phyloP scores from a whole-genome alignment of 2,888 invertebrate species.

The Anodontia alba region DNA sequence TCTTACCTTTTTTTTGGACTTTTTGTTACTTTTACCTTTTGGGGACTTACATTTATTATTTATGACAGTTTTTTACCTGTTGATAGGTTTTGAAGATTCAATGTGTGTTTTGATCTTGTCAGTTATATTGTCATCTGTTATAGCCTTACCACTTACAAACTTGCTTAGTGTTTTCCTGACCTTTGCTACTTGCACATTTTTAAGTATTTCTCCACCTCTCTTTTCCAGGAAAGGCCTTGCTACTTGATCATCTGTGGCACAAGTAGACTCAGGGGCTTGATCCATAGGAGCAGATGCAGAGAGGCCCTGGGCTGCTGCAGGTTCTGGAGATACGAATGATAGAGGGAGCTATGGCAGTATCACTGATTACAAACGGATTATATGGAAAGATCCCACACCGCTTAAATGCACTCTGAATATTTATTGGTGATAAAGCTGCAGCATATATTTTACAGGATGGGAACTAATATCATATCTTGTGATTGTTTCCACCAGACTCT shows the following conservation, averaged over 20 bases:
- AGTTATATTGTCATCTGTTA: background rate
- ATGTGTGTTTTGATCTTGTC: background rate
- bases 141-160: background rate
- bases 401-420: background rate
- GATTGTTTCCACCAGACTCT: constrained; percentile 15
- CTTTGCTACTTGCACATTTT: background rate
- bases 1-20: too few relatives aligned
- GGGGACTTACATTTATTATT: background rate
- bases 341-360: background rate
- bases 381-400: background rate
- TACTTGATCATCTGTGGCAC: background rate
- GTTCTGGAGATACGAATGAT: background rate
- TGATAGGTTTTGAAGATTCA: background rate
- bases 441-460: background rate
- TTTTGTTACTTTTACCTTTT: background rate
- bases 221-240: constrained; percentile 1
- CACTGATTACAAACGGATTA: background rate
- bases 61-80: background rate
- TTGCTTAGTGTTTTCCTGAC: constrained; percentile 2
- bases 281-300: background rate
- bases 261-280: background rate
- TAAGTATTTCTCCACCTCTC: background rate
- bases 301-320: background rate
- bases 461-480: background rate
- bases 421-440: background rate